Conservation (phyloP, 2,113 vertebrate species). For the Eretmochelys imbricata region DNA sequence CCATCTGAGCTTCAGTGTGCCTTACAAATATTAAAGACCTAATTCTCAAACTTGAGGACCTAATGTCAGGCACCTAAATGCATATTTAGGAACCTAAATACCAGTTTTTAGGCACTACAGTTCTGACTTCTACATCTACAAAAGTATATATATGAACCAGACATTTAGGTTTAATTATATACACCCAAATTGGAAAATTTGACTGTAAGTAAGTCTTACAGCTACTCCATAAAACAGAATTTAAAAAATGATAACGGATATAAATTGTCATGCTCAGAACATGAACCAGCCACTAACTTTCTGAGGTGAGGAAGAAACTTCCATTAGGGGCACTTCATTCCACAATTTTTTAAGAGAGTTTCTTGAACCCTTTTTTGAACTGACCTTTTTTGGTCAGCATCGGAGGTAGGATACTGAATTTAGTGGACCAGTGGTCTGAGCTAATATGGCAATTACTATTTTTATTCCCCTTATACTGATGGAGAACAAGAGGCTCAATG, state of each 20-base stretch:
- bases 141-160: neutral
- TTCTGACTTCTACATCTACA: neutral
- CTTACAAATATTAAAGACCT: neutral
- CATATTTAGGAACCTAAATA: neutral
- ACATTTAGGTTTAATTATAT: neutral
- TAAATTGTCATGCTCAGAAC: neutral
- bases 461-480: neutral
- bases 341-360: neutral
- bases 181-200: neutral
- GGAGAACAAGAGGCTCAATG: neutral
- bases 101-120: neutral
- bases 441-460: neutral
- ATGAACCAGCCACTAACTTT: neutral
- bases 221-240: neutral
- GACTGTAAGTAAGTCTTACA: neutral
- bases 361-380: neutral
- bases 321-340: neutral
- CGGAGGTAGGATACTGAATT: neutral
- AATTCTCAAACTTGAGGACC: neutral
- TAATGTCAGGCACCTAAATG: neutral
- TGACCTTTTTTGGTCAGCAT: neutral
- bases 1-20: neutral
- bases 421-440: neutral
- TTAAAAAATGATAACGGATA: neutral
- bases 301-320: neutral